Evolutionary conservation across 2,113 vertebrate genomes (phyloP).

Genomic region (Cyanistes caeruleus): DNA sequence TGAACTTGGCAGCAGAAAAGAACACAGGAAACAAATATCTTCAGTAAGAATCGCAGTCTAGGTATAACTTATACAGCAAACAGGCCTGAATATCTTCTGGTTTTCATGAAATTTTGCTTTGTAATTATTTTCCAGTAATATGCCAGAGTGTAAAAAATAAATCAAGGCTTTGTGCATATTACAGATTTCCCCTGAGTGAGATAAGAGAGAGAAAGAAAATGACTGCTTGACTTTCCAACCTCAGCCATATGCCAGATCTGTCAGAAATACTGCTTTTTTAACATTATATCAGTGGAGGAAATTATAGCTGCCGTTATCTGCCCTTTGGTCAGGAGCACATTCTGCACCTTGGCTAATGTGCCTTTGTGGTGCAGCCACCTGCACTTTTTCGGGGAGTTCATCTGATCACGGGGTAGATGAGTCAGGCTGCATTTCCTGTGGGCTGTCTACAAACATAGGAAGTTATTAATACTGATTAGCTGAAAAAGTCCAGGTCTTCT

Average conservation of each 20-base stretch:
- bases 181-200: constrained; percentile 38
- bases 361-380: constrained; percentile 51
- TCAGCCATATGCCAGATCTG: constrained; percentile 20
- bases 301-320: constrained; percentile 42
- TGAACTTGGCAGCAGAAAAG: constrained; percentile 12
- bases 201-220: constrained; percentile 18
- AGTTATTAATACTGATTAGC: constrained; percentile 58
- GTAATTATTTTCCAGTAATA: constrained; percentile 57
- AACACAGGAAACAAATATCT: constrained; percentile 14
- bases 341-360: constrained; percentile 16
- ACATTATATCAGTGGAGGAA: constrained; percentile 24
- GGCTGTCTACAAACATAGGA: constrained; percentile 63
- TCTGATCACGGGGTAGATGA: constrained; percentile 65
- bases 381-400: constrained; percentile 54
- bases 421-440: constrained; percentile 60
- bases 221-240: constrained; percentile 13
- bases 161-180: constrained; percentile 19
- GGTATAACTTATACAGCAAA: neutral
- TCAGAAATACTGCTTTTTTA: neutral
- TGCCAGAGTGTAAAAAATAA: constrained; percentile 59
- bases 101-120: constrained; percentile 44
- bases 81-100: neutral
- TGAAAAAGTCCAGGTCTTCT: constrained; percentile 61
- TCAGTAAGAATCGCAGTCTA: constrained; percentile 4
- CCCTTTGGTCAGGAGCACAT: constrained; percentile 31